Percentiles rank a stretch among this genome's conserved stretches.
These are phyloP conservation scores for Xanthorhoe designata DNA, from an alignment of 2,888 invertebrate genomes.

Conservation along the genomic window DNA sequence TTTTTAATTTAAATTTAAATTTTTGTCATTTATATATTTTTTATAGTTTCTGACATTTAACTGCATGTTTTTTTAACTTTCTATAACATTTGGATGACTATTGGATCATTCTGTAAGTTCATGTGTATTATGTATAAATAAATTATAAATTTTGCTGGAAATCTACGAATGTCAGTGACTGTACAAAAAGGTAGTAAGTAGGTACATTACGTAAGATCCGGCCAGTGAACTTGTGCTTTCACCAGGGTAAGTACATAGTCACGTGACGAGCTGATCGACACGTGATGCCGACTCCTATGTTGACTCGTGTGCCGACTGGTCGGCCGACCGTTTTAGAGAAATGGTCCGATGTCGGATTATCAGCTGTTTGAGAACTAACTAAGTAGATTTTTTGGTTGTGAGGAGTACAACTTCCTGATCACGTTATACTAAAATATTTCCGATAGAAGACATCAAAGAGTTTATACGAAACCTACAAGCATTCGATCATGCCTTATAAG, in stretches of 20 bases:
- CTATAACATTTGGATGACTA: no score
- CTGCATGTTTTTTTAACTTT: no score
- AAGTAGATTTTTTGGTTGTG: not conserved
- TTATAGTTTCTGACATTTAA: no score
- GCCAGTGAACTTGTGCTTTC: slow-evolving; percentile 46
- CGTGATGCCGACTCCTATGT: not conserved
- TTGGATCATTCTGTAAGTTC: no score
- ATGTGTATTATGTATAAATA: no score
- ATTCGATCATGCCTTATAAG: no score
- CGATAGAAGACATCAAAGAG: no score
- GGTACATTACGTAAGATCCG: slow-evolving; percentile 41
- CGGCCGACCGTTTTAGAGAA: slow-evolving; percentile 10
- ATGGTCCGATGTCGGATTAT: not conserved
- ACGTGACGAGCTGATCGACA: slow-evolving; percentile 8
- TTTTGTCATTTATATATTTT: no score
- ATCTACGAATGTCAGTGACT: not conserved
- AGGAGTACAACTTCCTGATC: not conserved
- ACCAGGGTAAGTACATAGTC: slow-evolving; percentile 17
- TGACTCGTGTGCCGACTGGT: slow-evolving; percentile 2
- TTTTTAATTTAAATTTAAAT: no score
- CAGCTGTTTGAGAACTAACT: slow-evolving; percentile 2
- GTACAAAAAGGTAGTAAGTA: not conserved
- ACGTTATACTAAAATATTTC: no score
- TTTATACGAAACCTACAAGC: no score
- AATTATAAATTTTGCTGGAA: no score